Percentiles rank a stretch among this genome's conserved stretches.
phyloP scores from a whole-genome alignment of 2,113 vertebrate genomes.

The Petrocephalus microphthalmus region DNA sequence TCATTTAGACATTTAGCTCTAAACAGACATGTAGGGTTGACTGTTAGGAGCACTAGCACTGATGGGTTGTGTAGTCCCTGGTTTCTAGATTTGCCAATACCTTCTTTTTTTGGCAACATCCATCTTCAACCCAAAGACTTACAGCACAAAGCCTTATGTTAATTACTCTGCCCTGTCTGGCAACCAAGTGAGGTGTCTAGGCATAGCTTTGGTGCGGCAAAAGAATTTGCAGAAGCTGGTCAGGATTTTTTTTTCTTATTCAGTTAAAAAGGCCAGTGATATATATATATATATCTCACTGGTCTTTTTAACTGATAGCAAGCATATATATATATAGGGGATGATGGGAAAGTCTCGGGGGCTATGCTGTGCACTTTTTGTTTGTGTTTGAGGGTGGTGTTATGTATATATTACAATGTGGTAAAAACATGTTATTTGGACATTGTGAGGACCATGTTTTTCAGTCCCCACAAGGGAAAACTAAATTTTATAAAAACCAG shows the following conservation, averaged over 20 bases:
- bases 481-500: not conserved
- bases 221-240: conserved; percentile 13
- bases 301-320: no score
- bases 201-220: not conserved
- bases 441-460: not conserved
- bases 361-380: not conserved
- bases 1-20: not conserved
- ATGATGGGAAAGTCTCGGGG: not conserved
- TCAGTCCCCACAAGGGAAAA: not conserved
- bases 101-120: not conserved
- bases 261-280: not conserved
- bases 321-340: not conserved
- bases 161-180: conserved; percentile 3
- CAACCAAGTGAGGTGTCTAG: conserved; percentile 3
- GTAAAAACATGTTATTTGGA: not conserved
- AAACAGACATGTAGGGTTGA: not conserved
- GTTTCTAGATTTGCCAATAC: not conserved
- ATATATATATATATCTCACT: not conserved
- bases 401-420: not conserved
- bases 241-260: not conserved
- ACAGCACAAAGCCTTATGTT: conserved; percentile 6
- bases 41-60: not conserved
- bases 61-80: not conserved
- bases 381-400: not conserved
- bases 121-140: not conserved